phyloP scores from a whole-genome alignment of 2,797 vertebrate species.

The Delichon dasypus region DNA sequence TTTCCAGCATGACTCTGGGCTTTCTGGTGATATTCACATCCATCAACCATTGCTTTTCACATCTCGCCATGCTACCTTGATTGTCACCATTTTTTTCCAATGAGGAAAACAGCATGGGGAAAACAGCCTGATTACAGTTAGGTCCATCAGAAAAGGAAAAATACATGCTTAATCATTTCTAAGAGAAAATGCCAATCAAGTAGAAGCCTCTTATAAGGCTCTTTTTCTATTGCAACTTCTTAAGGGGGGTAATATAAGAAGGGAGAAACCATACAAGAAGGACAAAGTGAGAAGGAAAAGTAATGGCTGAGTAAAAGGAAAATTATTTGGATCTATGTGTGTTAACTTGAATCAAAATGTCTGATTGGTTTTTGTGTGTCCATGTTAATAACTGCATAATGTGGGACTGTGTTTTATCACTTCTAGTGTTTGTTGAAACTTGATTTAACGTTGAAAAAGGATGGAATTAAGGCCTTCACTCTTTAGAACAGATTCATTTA shows the following conservation, averaged over 20 bases:
- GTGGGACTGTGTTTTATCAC: neutral
- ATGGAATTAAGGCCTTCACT: neutral
- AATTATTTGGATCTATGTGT: neutral
- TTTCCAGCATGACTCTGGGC: neutral
- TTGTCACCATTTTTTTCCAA: neutral
- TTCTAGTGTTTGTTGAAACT: neutral
- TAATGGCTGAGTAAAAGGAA: neutral
- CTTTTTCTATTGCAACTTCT: neutral
- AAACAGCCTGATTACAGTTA: neutral
- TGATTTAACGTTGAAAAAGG: neutral
- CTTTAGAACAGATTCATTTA: neutral
- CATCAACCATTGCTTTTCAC: neutral
- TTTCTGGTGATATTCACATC: neutral
- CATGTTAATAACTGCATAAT: neutral
- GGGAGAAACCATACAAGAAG: neutral
- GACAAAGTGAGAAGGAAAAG: neutral
- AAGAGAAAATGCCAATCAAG: neutral
- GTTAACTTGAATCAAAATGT: neutral
- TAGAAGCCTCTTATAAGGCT: neutral
- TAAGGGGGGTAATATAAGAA: neutral
- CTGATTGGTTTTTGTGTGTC: neutral
- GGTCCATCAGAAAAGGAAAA: neutral
- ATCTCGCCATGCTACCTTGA: neutral
- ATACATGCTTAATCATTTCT: neutral
- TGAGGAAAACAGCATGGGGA: neutral